Evolutionary conservation across 2,113 vertebrate species (phyloP).

Genomic region (Epinephelus cyanopodus): DNA sequence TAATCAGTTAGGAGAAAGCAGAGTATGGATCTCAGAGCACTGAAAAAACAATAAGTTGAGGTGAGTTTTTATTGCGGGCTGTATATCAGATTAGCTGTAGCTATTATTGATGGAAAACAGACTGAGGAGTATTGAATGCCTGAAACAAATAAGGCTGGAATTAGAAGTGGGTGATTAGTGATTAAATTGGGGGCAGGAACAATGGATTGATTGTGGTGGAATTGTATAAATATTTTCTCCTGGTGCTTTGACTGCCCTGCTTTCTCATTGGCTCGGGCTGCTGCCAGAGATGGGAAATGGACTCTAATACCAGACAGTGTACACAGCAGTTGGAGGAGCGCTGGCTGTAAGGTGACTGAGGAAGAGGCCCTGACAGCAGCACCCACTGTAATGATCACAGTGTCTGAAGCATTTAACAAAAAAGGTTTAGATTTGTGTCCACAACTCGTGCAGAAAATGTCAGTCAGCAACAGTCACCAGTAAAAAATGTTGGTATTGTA

Average conservation of each 20-base stretch:
- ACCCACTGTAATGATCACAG: not conserved
- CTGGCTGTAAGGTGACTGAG: not conserved
- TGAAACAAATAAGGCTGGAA: constrained; percentile 56
- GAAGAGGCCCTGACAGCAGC: constrained; percentile 6
- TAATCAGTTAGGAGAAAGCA: not conserved
- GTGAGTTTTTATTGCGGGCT: not conserved
- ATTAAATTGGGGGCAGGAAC: constrained; percentile 40
- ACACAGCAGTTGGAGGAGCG: constrained; percentile 26
- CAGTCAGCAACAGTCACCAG: too few relatives aligned
- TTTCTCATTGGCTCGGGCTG: constrained; percentile 73
- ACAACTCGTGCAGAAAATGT: too few relatives aligned
- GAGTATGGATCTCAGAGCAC: not conserved
- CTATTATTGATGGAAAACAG: constrained; percentile 32
- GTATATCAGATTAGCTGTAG: constrained; percentile 15
- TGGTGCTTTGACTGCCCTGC: constrained; percentile 70
- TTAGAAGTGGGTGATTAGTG: constrained; percentile 43
- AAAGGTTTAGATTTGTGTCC: too few relatives aligned
- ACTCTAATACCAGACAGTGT: constrained; percentile 69
- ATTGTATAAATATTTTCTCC: constrained; percentile 45
- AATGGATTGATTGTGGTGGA: constrained; percentile 44
- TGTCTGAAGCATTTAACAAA: not conserved
- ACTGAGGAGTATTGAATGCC: constrained; percentile 15
- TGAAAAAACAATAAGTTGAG: not conserved
- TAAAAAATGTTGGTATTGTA: too few relatives aligned
- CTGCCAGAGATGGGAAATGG: constrained; percentile 78